Base-by-base conservation (phyloP, 2,888 invertebrate genomes). In the Ophion obscuratus region DNA sequence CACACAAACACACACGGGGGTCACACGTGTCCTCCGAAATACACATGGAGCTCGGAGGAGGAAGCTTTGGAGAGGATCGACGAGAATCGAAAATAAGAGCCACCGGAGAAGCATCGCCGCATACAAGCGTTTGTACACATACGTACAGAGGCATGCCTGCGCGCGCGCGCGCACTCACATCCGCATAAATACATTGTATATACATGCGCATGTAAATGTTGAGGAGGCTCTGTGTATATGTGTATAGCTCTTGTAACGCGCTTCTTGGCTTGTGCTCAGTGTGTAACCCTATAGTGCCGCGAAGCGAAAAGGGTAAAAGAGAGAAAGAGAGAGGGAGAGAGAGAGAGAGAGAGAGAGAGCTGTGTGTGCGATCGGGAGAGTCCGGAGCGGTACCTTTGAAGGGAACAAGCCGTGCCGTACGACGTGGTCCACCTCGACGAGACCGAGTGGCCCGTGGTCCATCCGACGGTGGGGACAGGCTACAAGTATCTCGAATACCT, bases 401-500 rank as follows among this genome's bases (percentile, higher is more conserved):
- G 77, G 66, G 71, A 67, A 78, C 20, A 88, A 92, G 78, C 91
- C 68, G 62, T 81, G 81, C 81, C 62, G 75, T 81, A 81, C 75
- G 81, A 76, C 47, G 74, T 27, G 73, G 64, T 31, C 91, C 74
- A 78, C 90, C 90, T 90, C 91, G 85, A 78, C 90, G 71, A 47
- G 91, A 88, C 86, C 87, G 89, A 92, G 90, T 92, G 91, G 91
- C 90, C 91, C 89, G 90, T 90, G 91, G 92, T 91, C 91, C 92
- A 91, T 92, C 91, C 93, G 90, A 75, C 81, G 91, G 90, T 90
- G 91, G 92, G 81, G 93, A 93, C 93, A 92, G 91, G 90, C 91
- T 93, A 94, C 93, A 94, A 93, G 93, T 91, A 91, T 92, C 92
- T 93, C 91, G 93, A 93, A 93, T 94, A 94, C 94, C 93, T 92